Base-by-base conservation (phyloP, 2,888 invertebrate species). In the Oscheius onirici region DNA sequence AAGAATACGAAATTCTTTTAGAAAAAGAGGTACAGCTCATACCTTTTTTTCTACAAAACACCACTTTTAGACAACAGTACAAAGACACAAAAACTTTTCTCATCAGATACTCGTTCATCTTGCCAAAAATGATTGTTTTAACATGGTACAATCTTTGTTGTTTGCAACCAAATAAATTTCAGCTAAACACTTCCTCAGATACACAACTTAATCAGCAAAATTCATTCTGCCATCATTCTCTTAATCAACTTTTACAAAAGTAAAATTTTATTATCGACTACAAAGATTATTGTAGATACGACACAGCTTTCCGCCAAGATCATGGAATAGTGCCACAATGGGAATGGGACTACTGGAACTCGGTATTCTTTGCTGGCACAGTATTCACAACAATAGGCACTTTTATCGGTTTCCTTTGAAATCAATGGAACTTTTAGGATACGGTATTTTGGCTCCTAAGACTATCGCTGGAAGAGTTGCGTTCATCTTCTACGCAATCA, bases 381-480 rank as follows among this genome's bases (percentile, higher is more conserved):
- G 71, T 86, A 51, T 80, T 84, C 68, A 86, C 86, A 0, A 86
- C 85, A 1, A 84, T 86, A 41, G 97, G 97, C 79, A 44, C 17
- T n/a, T n/a, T n/a, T n/a, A n/a, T n/a, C n/a, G n/a, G n/a, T n/a
- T n/a, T n/a, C n/a, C n/a, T n/a, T n/a, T n/a, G n/a, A n/a, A n/a
- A n/a, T 68, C n/a, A n/a, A 44, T 3, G 41, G 6, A 26, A 13
- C 41, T 43, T 70, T 70, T 41, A 83, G 83, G 84, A 85, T 97
- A 97, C 90, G 97, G 97, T 74, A 95, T 97, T 88, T 93, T 97
- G 83, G 92, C 93, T 46, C 96, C 97, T 0, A 92, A 92, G 79
- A 97, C 97, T 3, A 91, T 79, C 22, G 91, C 92, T 11, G 97
- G 96, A 11, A 91, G 93, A 77, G 92, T 93, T 0, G 91, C 95